phyloP scores from a whole-genome alignment of 2,888 invertebrate species.

The Scaptomyza reducta region DNA sequence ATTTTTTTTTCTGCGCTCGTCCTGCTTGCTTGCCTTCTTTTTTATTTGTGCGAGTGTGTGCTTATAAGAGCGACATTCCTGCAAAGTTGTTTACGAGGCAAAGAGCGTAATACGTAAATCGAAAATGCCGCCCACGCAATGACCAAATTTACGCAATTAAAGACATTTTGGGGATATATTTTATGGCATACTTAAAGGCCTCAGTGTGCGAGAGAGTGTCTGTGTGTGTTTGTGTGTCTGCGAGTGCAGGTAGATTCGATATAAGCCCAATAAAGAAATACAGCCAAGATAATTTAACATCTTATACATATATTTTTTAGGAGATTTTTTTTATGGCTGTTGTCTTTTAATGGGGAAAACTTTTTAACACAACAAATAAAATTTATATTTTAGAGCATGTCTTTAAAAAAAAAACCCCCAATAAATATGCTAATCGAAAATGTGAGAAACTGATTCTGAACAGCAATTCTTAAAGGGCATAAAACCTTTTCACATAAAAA shows the following conservation, averaged over 20 bases:
- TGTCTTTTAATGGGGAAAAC: neutral
- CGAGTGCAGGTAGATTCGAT: constrained; percentile 35
- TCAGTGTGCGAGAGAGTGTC: neutral
- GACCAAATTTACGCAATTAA: constrained; percentile 62
- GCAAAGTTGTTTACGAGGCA: constrained; percentile 74
- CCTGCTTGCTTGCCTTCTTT: neutral
- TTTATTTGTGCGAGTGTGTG: constrained; percentile 9
- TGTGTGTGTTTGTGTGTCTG: neutral
- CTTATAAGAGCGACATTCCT: constrained; percentile 51
- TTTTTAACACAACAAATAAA: constrained; percentile 3
- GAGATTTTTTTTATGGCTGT: neutral
- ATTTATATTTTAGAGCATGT: neutral
- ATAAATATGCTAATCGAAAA: constrained; percentile 2
- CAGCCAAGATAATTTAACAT: constrained; percentile 16
- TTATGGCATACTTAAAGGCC: constrained; percentile 52
- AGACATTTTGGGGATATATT: constrained; percentile 58
- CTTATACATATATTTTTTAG: neutral
- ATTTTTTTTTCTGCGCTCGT: constrained; percentile 5
- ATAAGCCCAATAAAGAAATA: constrained; percentile 19
- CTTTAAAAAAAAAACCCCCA: neutral
- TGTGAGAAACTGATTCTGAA: neutral
- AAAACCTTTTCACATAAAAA: neutral
- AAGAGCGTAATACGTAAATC: constrained; percentile 55
- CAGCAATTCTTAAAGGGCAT: too few relatives aligned
- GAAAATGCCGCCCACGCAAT: constrained; percentile 63